Evolutionary conservation across 2,888 invertebrate species (phyloP), one percentile per base, ranked within the genome.

Genomic region (Ryuthela nishihirai): DNA sequence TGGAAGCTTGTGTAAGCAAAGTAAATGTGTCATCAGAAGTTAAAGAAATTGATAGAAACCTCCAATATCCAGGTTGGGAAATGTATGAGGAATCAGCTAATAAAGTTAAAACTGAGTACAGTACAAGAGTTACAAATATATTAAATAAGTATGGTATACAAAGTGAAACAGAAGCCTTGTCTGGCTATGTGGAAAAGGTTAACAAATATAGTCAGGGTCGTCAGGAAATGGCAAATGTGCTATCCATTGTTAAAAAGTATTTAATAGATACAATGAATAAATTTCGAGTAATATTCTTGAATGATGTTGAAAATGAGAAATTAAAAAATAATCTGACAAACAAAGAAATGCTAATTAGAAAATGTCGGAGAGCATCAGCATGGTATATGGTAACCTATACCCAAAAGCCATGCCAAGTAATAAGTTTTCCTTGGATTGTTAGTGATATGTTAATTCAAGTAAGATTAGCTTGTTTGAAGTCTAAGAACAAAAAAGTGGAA

Each of bases 351-450:
- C 32, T 38, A 3, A 32, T 46, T 12, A 43, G 23, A 9, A 58
- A 47, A 26, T 52, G 43, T 20, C 25, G 17, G 2, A 46, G 35
- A 20, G 52, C 60, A 32, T 39, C 48, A 17, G 52, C 59, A n/a
- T 52, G 56, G 52, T 55, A 59, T 34, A 32, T 63, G 56, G 63
- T 65, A 15, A 52, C 54, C 18, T 47, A 59, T 20, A n/a, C 3
- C 4, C 34, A 25, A 15, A 9, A 39, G 7, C 54, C 49, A 4
- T 25, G 20, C 4, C 21, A 24, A 10, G 32, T 54, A 6, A 42
- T 50, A 4, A 63, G 64, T 20, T 55, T 65, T 32, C 55, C 65
- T 2, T 64, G 59, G 49, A 48, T 64, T 21, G 45, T 65, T 18
- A 34, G 41, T 15, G 59, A 64, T 7, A 10, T 49, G 2, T 23